phyloP scores from a whole-genome alignment of 2,113 vertebrate species.

The Lampris incognitus region DNA sequence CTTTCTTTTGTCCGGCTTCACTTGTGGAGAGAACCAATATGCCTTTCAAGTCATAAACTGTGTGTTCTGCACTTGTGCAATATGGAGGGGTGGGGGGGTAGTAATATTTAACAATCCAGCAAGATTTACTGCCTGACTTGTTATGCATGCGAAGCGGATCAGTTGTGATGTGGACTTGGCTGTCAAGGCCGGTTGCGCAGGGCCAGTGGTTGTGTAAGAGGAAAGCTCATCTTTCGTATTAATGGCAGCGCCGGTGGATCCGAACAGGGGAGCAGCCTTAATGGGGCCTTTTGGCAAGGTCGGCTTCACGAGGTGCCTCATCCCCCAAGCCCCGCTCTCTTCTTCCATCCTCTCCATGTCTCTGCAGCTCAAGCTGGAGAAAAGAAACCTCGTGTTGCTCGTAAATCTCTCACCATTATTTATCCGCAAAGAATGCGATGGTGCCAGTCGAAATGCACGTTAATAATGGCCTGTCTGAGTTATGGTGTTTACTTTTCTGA shows the following conservation, averaged over 20 bases:
- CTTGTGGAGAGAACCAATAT: no score
- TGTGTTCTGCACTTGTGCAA: not conserved
- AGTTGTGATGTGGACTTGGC: slow-evolving; percentile 42
- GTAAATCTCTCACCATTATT: not conserved
- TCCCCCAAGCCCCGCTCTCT: slow-evolving; percentile 1
- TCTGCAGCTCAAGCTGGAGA: slow-evolving; percentile 16
- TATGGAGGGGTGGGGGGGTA: slow-evolving; percentile 17
- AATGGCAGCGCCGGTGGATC: slow-evolving; percentile 39
- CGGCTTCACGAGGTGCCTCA: slow-evolving; percentile 32
- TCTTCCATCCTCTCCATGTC: slow-evolving; percentile 35
- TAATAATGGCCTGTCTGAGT: not conserved
- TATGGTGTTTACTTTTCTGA: not conserved
- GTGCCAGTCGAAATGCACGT: not conserved
- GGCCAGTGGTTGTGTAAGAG: slow-evolving; percentile 63
- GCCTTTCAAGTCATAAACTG: no score
- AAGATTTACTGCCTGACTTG: slow-evolving; percentile 20
- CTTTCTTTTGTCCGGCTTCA: no score
- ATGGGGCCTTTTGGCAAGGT: slow-evolving; percentile 56
- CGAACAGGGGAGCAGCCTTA: slow-evolving; percentile 44
- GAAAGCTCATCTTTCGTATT: slow-evolving; percentile 7
- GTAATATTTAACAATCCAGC: slow-evolving; percentile 46
- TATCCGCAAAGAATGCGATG: not conserved
- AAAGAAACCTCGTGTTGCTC: not conserved
- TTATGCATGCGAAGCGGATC: slow-evolving; percentile 25
- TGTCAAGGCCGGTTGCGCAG: slow-evolving; percentile 47